Base-by-base conservation (phyloP, 2,797 vertebrate species). In the Galaxias olidus region DNA sequence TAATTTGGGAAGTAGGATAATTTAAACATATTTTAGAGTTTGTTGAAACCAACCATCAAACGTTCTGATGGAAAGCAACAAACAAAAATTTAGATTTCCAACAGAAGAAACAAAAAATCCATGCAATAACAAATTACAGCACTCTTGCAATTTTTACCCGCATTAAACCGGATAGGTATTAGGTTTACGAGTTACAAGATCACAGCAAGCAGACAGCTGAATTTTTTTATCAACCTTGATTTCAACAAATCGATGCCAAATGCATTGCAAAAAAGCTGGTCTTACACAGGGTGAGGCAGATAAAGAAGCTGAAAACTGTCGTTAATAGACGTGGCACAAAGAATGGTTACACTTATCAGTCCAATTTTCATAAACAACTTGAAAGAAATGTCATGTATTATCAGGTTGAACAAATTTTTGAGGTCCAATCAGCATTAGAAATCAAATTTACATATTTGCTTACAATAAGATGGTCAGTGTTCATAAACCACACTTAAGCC, bases 251-350 rank as follows among this genome's bases (percentile, higher is more conserved):
- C 72, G 50, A 56, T 64, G 57, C 67, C 60, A 66, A 18, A 3
- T 30, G 30, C 30, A 30, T 30, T 30, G 30, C 17, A 51, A 42
- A 19, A 52, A 71, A 83, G 66, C 71, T 49, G 30, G n/a, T 61
- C 49, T 79, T 71, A 69, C 66, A 72, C 77, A 72, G 68, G 68
- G 18, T 76, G 72, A 69, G 57, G 65, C 70, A 48, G 61, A 46
- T 19, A 15, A 66, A 46, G 5, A 68, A 13, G 65, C 52, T 65
- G n/a, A 54, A n/a, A 30, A 30, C 6, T 30, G 30, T 30, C 51
- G 74, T 86, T 83, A 84, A 79, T 83, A 61, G 46, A 69, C 81
- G 57, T 50, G 61, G 14, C 53, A 17, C 14, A 40, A 42, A 56
- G 7, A 58, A 59, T 9, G 0, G 41, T 65, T 14, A 11, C 13